phyloP scores from a whole-genome alignment of 1,140 invertebrate genomes.

The Phymorhynchus buccinoides region DNA sequence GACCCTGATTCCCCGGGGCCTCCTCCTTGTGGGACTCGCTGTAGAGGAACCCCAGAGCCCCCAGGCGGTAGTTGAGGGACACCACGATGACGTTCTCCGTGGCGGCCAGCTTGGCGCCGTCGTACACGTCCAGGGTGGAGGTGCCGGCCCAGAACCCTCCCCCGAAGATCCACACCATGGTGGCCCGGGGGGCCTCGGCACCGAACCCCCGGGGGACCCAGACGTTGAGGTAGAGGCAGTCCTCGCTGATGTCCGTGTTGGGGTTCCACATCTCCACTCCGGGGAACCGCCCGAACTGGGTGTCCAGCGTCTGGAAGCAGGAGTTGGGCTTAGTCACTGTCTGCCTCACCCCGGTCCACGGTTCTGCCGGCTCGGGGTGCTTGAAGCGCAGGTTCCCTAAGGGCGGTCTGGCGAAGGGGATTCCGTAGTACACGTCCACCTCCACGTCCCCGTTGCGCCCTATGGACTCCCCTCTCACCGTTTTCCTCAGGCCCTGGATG shows the following conservation, averaged over 20 bases:
- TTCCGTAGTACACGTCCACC: slow-evolving; percentile 91
- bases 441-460: slow-evolving; percentile 80
- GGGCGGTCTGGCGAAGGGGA: slow-evolving; percentile 94
- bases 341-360: slow-evolving; percentile 49
- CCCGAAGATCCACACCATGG: slow-evolving; percentile 96
- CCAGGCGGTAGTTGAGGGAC: slow-evolving; percentile 82
- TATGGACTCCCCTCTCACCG: not conserved
- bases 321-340: slow-evolving; percentile 77
- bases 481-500: slow-evolving; percentile 17
- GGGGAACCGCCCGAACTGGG: slow-evolving; percentile 15
- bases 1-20: slow-evolving; percentile 64
- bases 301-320: slow-evolving; percentile 46
- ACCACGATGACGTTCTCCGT: slow-evolving; percentile 86
- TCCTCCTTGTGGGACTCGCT: slow-evolving; percentile 73
- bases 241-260: slow-evolving; percentile 80
- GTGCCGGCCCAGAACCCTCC: slow-evolving; percentile 93
- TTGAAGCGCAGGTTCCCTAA: slow-evolving; percentile 89
- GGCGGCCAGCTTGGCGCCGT: slow-evolving; percentile 88
- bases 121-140: slow-evolving; percentile 94
- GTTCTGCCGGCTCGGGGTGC: slow-evolving; percentile 81
- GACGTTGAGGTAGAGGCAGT: slow-evolving; percentile 95
- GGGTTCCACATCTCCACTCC: slow-evolving; percentile 63
- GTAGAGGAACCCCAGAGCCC: slow-evolving; percentile 80
- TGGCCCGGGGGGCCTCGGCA: slow-evolving; percentile 78
- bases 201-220: slow-evolving; percentile 79